phyloP scores from a whole-genome alignment of 1,140 invertebrate species.

The Aphaenogaster floridana region DNA sequence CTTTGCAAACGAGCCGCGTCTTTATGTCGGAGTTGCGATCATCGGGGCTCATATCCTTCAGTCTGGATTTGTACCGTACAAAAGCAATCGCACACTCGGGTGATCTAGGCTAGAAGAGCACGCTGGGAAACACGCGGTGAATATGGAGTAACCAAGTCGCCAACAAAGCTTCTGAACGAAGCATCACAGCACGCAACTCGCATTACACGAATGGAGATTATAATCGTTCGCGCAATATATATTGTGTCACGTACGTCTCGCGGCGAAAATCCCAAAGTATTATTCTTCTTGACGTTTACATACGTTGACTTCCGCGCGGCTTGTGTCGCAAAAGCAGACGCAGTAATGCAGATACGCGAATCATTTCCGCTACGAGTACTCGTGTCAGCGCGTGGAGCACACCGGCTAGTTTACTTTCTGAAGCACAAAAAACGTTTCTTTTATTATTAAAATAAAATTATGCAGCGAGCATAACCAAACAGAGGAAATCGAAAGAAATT shows the following conservation, averaged over 20 bases:
- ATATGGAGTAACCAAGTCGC: constrained; percentile 11
- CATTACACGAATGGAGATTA: constrained; percentile 65
- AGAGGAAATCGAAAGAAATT: background rate
- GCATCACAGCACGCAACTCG: constrained; percentile 43
- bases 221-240: constrained; percentile 68
- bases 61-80: constrained; percentile 15
- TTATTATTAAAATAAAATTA: constrained; percentile 34
- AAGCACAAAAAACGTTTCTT: constrained; percentile 10
- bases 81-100: background rate
- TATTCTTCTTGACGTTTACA: constrained; percentile 66
- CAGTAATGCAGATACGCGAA: constrained; percentile 40
- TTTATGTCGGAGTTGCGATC: background rate
- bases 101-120: background rate
- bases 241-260: constrained; percentile 64
- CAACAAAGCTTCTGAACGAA: constrained; percentile 24
- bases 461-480: background rate
- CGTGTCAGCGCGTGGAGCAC: constrained; percentile 11
- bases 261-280: constrained; percentile 54
- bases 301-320: constrained; percentile 32
- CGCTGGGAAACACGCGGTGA: background rate
- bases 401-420: constrained; percentile 5
- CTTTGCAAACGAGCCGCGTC: background rate
- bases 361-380: constrained; percentile 35
- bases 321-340: constrained; percentile 29
- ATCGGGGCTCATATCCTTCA: background rate